Evolutionary conservation across 1,140 invertebrate genomes (phyloP).

Genomic region (Heliconius congener): DNA sequence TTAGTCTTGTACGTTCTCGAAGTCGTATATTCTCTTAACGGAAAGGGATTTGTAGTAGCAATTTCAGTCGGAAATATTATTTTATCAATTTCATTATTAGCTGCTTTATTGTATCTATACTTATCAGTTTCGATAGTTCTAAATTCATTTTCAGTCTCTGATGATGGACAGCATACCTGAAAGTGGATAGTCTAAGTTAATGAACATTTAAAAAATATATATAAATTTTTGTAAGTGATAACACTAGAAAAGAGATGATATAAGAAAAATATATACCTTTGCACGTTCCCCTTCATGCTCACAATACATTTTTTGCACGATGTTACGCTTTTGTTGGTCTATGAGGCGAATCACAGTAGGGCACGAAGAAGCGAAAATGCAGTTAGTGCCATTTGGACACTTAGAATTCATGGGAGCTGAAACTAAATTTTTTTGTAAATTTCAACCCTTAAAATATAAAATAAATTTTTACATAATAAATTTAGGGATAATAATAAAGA

Average conservation of each 20-base stretch:
- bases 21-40: not conserved
- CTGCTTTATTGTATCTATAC: constrained; percentile 30
- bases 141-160: constrained; percentile 17
- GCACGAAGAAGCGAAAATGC: constrained; percentile 29
- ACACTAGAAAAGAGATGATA: not conserved
- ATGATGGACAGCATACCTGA: constrained; percentile 45
- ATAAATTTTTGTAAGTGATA: too few species aligned
- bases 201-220: too few species aligned
- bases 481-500: too few species aligned
- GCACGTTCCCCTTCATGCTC: constrained; percentile 21
- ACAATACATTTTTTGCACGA: constrained; percentile 33
- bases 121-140: not conserved
- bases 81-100: constrained; percentile 31
- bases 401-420: not conserved
- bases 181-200: not conserved
- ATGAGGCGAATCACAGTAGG: constrained; percentile 29
- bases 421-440: not conserved
- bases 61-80: not conserved
- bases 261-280: constrained; percentile 28
- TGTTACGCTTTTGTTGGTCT: not conserved
- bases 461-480: too few species aligned
- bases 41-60: not conserved
- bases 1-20: not conserved
- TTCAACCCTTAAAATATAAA: not conserved
- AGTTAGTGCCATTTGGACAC: constrained; percentile 6